Base-by-base conservation (phyloP, 2,797 vertebrate species). In the Tragelaphus eurycerus region DNA sequence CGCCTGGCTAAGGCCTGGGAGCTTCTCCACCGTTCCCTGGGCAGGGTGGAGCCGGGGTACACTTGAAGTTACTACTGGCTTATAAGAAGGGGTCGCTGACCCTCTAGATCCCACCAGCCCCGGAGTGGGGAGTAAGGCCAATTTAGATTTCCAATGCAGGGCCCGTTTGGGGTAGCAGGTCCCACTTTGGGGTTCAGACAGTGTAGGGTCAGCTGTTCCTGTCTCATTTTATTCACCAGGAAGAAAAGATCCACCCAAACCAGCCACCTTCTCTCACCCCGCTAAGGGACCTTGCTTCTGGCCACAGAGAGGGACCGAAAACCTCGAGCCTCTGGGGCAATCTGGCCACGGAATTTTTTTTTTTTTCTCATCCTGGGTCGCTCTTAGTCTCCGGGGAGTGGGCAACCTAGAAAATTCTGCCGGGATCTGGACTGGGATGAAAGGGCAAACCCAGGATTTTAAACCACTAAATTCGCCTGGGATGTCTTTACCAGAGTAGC, bases 401-500 rank as follows among this genome's bases (percentile, higher is more conserved):
- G 94, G 83, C 98, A 97, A 55, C 97, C 97, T 90, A 59, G 96
- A 98, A 98, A 90, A 92, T 98, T 93, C 97, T 78, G 86, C 62
- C 59, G 11, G 74, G 97, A 95, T 98, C 76, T 76, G 96, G 90
- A 54, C 78, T 97, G 64, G 78, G 94, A 97, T 97, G 96, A 98
- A 95, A 98, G 82, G 90, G 95, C 97, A 78, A 98, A 97, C 91
- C 60, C 79, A 95, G 83, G 97, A 15, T 93, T 96, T 71, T 62
- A 64, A 50, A 92, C 96, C 97, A 92, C 90, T 95, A 96, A 85
- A 93, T 96, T 90, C 55, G 31, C 83, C 83, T 12, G 19, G 74
- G 85, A 89, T 98, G 96, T 92, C 85, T 93, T 78, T 96, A 31
- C 55, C 89, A 79, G 67, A 59, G 31, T 52, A 34, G n/a, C 54